phyloP scores from a whole-genome alignment of 1,140 invertebrate genomes.

The Odontomachus brunneus region DNA sequence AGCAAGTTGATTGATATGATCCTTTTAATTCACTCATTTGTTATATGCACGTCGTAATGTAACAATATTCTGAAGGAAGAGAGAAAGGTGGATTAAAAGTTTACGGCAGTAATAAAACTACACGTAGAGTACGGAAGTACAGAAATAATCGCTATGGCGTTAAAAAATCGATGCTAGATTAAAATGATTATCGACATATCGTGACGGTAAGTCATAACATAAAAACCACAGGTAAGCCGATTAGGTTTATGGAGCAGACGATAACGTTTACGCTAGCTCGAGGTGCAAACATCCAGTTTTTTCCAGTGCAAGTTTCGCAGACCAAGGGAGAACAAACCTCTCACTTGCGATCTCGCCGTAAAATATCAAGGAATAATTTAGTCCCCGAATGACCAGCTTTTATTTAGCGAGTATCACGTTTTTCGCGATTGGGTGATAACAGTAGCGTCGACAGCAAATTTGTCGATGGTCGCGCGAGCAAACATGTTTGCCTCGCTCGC shows the following conservation, averaged over 20 bases:
- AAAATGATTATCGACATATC: not conserved
- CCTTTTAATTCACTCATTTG: too few relatives aligned
- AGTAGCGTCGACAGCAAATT: conserved; percentile 13
- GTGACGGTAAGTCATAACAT: not conserved
- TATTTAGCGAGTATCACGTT: conserved; percentile 7
- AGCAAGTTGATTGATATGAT: too few relatives aligned
- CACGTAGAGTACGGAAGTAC: too few relatives aligned
- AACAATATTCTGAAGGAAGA: too few relatives aligned
- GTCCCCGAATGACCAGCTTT: conserved; percentile 5
- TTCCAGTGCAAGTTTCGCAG: conserved; percentile 3
- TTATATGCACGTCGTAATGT: too few relatives aligned
- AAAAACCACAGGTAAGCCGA: conserved; percentile 6
- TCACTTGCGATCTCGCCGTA: not conserved
- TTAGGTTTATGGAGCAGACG: not conserved
- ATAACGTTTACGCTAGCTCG: not conserved
- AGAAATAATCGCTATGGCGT: too few relatives aligned
- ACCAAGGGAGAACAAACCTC: not conserved
- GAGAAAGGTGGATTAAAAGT: not conserved
- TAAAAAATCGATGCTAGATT: not conserved
- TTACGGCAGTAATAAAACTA: not conserved
- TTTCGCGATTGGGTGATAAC: not conserved
- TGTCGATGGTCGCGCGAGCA: not conserved
- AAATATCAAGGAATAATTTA: conserved; percentile 13
- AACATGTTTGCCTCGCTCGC: conserved; percentile 20
- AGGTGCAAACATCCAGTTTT: not conserved